Evolutionary conservation across 1,140 invertebrate species (phyloP).

Genomic region (Nasonia giraulti): DNA sequence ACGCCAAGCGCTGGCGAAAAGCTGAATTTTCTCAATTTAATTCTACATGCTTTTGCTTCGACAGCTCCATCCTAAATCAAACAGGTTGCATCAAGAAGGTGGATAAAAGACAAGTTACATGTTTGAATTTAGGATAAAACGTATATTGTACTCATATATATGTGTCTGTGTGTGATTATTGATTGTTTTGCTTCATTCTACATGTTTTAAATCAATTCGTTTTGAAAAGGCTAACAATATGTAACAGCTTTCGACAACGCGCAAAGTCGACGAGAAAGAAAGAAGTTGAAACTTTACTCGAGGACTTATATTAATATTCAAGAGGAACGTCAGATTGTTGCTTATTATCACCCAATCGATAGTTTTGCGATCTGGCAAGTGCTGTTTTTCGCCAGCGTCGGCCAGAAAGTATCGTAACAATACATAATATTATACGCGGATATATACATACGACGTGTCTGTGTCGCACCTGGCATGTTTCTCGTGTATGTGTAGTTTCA

Average conservation of each 20-base stretch:
- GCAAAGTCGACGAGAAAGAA: slow-evolving; percentile 32
- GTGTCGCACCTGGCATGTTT: neutral
- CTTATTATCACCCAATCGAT: slow-evolving; percentile 34
- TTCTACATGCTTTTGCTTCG: slow-evolving; percentile 19
- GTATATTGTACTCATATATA: neutral
- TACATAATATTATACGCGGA: slow-evolving; percentile 47
- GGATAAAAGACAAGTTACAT: neutral
- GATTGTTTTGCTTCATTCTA: slow-evolving; percentile 27
- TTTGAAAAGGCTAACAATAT: slow-evolving; percentile 16
- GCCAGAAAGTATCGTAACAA: slow-evolving; percentile 44
- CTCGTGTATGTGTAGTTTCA: neutral
- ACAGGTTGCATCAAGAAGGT: neutral
- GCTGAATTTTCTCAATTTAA: slow-evolving; percentile 27
- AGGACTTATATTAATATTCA: slow-evolving; percentile 29
- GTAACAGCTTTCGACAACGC: slow-evolving; percentile 34
- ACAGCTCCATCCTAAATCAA: slow-evolving; percentile 12
- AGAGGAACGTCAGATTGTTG: slow-evolving; percentile 38
- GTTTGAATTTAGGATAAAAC: slow-evolving; percentile 29
- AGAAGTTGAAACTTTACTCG: slow-evolving; percentile 28
- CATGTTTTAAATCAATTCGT: neutral
- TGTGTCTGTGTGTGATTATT: slow-evolving; percentile 11
- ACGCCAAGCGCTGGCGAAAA: slow-evolving; percentile 57
- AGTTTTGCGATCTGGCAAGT: slow-evolving; percentile 29
- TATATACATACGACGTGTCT: slow-evolving; percentile 45
- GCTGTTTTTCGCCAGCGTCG: slow-evolving; percentile 34